Base-by-base conservation (phyloP, 2,797 vertebrate species). In the Propithecus perrieri region DNA sequence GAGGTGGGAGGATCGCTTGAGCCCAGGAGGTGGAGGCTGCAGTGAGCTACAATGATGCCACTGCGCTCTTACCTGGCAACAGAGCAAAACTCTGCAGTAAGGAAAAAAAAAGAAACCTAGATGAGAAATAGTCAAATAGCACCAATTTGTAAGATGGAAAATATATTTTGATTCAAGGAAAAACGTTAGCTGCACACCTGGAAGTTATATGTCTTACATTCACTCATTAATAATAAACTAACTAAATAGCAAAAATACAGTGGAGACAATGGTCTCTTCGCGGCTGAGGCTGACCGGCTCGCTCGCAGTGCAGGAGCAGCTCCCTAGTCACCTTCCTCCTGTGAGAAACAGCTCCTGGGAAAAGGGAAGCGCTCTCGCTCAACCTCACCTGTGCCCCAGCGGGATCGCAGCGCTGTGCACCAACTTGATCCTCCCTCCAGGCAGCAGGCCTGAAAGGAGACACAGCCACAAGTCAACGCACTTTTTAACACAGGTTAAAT, bases 391-490 rank as follows among this genome's bases (percentile, higher is more conserved):
- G 96, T 98, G 98, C 95, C 96, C 98, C 48, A 99, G 91, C 38
- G 98, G 98, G 96, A 99, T 93, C 35, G 98, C 98, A 26, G 99
- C 99, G 84, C 99, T 99, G 98, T 99, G 99, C n/a, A 99, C 99
- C 96, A 99, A 96, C 97, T 99, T 99, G 17, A 99, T 99, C 98
- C 99, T 99, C 20, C 99, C 99, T 35, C 99, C 99, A 14, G 99
- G 99, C 80, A 99, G 98, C 94, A 99, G 98, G 89, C 99, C 99
- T 99, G 96, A 30, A 97, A 96, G 96, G 33, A 96, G 8, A 97
- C 35, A 97, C 33, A 53, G 85, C 81, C 2, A 61, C 17, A 46
- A 50, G 55, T 5, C 67, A 33, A 10, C 0, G n/a, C 2, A 53
- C 18, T 22, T 63, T 20, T 69, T 53, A 74, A 17, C 0, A 41